Percentiles rank a stretch among this genome's conserved stretches.
Evolutionary conservation across 1,140 invertebrate genomes (phyloP).

Genomic region (Phenacoccus solenopsis): DNA sequence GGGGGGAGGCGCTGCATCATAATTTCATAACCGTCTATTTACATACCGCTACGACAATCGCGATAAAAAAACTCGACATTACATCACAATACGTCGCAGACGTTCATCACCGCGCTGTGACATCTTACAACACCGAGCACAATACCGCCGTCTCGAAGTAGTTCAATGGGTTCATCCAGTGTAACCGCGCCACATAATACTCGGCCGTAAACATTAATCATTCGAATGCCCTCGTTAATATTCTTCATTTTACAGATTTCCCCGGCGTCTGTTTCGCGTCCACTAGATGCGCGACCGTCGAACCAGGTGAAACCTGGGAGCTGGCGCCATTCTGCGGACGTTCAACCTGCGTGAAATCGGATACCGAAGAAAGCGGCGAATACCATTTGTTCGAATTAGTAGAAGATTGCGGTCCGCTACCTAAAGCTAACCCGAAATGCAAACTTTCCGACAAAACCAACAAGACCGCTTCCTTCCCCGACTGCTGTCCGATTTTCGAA

Average conservation of each 20-base stretch:
- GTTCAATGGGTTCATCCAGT: neutral
- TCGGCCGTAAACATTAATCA: too few relatives aligned
- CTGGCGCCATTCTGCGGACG: constrained; percentile 73
- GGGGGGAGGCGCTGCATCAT: too few relatives aligned
- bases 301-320: constrained; percentile 69
- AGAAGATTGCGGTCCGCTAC: constrained; percentile 74
- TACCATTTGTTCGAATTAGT: constrained; percentile 61
- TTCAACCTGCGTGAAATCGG: constrained; percentile 65
- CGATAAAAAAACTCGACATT: neutral
- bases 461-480: constrained; percentile 72
- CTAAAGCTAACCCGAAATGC: constrained; percentile 71
- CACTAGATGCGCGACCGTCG: constrained; percentile 72
- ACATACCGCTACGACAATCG: too few relatives aligned
- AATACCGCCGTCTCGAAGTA: neutral
- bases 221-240: too few relatives aligned
- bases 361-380: constrained; percentile 47
- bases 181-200: neutral
- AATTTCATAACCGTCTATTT: too few relatives aligned
- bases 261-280: constrained; percentile 78
- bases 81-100: neutral
- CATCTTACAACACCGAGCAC: neutral
- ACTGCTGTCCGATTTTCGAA: constrained; percentile 69
- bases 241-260: constrained; percentile 54
- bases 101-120: neutral
- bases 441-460: constrained; percentile 73